Evolutionary conservation across 23 tunicate genomes (phyloP).

Genomic region (Halocynthia roretzi): DNA sequence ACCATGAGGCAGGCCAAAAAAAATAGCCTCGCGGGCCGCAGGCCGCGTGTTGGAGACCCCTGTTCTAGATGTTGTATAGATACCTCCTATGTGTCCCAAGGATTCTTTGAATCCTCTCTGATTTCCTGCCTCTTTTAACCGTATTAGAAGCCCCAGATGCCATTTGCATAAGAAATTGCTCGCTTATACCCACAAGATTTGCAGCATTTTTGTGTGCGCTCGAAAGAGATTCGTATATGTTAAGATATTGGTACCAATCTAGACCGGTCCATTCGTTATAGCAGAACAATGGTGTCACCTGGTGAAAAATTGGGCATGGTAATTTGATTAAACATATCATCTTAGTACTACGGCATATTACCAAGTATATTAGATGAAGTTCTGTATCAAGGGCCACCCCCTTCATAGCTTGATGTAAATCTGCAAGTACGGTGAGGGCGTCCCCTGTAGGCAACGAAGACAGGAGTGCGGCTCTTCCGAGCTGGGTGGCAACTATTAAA

Average conservation of each 20-base stretch:
- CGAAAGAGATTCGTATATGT: conserved; percentile 38
- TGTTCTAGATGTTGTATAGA: no score
- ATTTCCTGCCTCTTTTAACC: conserved; percentile 12
- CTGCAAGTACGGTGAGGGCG: conserved; percentile 76
- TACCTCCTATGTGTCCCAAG: conserved; percentile 74
- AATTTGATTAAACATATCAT: background rate
- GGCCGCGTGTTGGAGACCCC: no score
- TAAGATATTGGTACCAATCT: conserved; percentile 67
- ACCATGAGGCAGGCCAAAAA: no score
- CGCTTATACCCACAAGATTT: conserved; percentile 55
- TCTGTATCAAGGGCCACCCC: conserved; percentile 84
- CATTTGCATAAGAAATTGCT: conserved; percentile 52
- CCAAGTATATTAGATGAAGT: conserved; percentile 92
- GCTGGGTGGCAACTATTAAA: conserved; percentile 37
- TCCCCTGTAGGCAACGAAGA: conserved; percentile 78
- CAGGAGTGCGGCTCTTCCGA: conserved; percentile 88
- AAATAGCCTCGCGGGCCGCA: no score
- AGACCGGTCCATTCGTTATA: conserved; percentile 30
- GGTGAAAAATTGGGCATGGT: background rate
- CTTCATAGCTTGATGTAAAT: conserved; percentile 73
- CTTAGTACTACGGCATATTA: background rate
- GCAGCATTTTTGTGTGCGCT: conserved; percentile 64
- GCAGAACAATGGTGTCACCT: conserved; percentile 69
- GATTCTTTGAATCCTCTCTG: conserved; percentile 34
- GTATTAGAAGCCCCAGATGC: conserved; percentile 37